Conservation (phyloP, 2,888 invertebrate genomes). For the Stramonita haemastoma region DNA sequence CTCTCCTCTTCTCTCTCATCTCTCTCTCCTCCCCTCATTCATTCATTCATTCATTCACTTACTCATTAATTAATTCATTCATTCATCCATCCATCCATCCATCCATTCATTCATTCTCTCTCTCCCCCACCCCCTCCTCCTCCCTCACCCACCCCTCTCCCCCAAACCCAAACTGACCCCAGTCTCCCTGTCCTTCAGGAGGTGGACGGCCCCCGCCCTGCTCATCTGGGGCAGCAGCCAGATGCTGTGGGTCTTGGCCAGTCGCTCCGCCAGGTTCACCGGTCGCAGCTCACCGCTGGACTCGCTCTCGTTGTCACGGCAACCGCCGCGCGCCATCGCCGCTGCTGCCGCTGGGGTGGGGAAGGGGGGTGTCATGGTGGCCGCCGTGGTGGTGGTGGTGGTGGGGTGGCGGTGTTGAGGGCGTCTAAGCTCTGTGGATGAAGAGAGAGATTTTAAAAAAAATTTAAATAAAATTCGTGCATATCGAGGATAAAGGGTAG, state of each 20-base stretch:
- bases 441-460: too few relatives aligned
- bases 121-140: too few relatives aligned
- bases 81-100: too few relatives aligned
- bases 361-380: slow-evolving; percentile 12
- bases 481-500: too few relatives aligned
- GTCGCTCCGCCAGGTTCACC: slow-evolving; percentile 85
- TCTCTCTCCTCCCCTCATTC: too few relatives aligned
- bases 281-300: slow-evolving; percentile 54
- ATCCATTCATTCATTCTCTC: too few relatives aligned
- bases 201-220: slow-evolving; percentile 93
- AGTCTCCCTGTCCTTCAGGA: slow-evolving; percentile 94
- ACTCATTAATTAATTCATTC: too few relatives aligned
- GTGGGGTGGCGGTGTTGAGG: neutral
- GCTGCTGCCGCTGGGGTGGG: neutral
- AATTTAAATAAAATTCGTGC: too few relatives aligned
- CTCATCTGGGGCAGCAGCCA: slow-evolving; percentile 97
- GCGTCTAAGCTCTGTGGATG: neutral
- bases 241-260: slow-evolving; percentile 93
- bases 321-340: too few relatives aligned
- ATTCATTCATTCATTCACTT: too few relatives aligned
- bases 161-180: slow-evolving; percentile 82
- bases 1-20: too few relatives aligned
- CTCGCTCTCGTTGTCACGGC: slow-evolving; percentile 24
- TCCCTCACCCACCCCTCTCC: too few relatives aligned
- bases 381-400: slow-evolving; percentile 24